Conservation (phyloP, 2,888 invertebrate genomes). For the Metalampra italica region DNA sequence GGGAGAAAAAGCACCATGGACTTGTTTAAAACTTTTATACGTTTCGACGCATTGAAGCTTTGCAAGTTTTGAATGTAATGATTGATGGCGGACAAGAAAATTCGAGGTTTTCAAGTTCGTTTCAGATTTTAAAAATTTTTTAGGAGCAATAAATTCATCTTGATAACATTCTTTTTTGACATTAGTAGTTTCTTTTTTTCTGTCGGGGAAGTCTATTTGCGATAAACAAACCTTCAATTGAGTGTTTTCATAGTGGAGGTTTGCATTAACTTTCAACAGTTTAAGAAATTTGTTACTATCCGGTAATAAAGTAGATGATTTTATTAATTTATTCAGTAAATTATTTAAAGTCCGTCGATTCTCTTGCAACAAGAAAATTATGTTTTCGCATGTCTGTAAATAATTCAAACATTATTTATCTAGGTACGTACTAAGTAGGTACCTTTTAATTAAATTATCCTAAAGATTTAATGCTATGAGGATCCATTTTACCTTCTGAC, state of each 20-base stretch:
- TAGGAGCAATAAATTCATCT: conserved; percentile 9
- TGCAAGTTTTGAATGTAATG: neutral
- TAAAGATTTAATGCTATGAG: neutral
- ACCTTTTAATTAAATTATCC: neutral
- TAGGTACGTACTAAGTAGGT: too few species aligned
- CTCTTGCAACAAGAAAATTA: conserved; percentile 30
- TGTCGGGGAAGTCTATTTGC: conserved; percentile 3
- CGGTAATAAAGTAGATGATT: conserved; percentile 24
- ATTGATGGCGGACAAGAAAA: neutral
- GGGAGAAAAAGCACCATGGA: conserved; percentile 16
- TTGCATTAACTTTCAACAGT: conserved; percentile 33
- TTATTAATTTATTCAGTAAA: conserved; percentile 28
- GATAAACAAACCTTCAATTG: conserved; percentile 30
- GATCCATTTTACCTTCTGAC: conserved; percentile 17
- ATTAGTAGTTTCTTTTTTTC: conserved; percentile 5
- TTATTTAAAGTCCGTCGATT: conserved; percentile 29
- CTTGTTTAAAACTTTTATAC: conserved; percentile 14
- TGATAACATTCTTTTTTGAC: conserved; percentile 7
- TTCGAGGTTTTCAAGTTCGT: conserved; percentile 4
- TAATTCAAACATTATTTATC: neutral
- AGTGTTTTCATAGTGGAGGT: conserved; percentile 38
- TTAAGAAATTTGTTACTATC: conserved; percentile 32
- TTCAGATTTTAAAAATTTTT: conserved; percentile 10
- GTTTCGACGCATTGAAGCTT: conserved; percentile 1
- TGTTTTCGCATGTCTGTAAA: conserved; percentile 33